Evolutionary conservation across 2,888 invertebrate genomes (phyloP).

Genomic region (Eupithecia dodoneata): DNA sequence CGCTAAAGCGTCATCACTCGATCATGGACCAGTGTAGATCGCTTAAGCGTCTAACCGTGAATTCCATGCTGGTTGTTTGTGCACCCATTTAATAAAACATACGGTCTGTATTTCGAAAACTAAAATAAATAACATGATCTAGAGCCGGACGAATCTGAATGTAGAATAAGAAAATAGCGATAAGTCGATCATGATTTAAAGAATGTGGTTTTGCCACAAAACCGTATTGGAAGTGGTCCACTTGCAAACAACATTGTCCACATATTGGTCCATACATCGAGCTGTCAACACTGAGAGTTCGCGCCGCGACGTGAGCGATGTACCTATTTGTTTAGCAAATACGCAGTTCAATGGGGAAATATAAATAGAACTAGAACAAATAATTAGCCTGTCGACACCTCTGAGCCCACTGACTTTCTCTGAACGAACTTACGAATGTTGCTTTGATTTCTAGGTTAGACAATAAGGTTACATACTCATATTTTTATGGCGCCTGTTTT

Average conservation of each 20-base stretch:
- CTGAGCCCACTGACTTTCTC: neutral
- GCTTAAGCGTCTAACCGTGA: neutral
- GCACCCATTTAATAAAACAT: neutral
- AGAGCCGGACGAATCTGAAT: neutral
- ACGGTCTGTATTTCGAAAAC: neutral
- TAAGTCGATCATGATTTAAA: neutral
- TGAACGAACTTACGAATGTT: neutral
- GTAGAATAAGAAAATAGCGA: neutral
- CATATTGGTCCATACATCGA: conserved; percentile 42
- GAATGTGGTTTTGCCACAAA: neutral
- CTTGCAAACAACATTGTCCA: conserved; percentile 27
- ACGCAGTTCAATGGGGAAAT: conserved; percentile 3
- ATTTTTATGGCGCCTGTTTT: neutral
- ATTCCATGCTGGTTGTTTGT: neutral
- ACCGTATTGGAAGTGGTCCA: conserved; percentile 23
- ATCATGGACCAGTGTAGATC: neutral
- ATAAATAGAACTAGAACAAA: conserved; percentile 5
- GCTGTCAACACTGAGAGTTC: conserved; percentile 37
- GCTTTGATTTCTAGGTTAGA: neutral
- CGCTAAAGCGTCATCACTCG: neutral
- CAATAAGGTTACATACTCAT: neutral
- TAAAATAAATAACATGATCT: neutral
- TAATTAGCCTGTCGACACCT: conserved; percentile 5
- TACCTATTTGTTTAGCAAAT: conserved; percentile 27
- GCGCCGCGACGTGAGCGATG: conserved; percentile 35